A percentile compares a stretch with the other conserved stretches of the same genome.
phyloP scores from a whole-genome alignment of 2,113 vertebrate species.

The Nycticryphes semicollaris region DNA sequence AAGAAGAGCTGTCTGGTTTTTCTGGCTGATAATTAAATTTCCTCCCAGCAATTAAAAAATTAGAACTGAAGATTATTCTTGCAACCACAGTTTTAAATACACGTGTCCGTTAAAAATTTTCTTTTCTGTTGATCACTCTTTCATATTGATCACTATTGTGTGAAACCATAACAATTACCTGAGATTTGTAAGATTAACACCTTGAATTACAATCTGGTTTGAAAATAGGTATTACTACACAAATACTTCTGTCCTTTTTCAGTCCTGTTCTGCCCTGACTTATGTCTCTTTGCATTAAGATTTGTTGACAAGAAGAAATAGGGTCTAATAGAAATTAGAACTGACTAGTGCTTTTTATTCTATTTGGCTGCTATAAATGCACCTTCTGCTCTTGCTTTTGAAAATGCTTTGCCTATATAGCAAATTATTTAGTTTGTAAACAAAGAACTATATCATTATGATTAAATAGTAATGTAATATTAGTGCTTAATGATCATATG shows the following conservation, averaged over 20 bases:
- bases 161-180: background rate
- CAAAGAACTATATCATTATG: conserved; percentile 35
- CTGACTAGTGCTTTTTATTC: background rate
- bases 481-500: conserved; percentile 30
- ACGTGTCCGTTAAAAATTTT: background rate
- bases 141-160: rapidly evolving
- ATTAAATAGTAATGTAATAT: conserved; percentile 20
- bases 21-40: background rate
- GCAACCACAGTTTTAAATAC: background rate
- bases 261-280: background rate
- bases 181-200: background rate
- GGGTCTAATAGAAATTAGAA: conserved; percentile 6
- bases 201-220: background rate
- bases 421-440: conserved; percentile 51
- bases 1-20: background rate
- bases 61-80: background rate
- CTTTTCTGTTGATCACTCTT: rapidly evolving
- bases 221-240: background rate
- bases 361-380: conserved; percentile 25
- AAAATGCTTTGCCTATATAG: conserved; percentile 22
- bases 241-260: background rate
- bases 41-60: background rate
- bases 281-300: background rate
- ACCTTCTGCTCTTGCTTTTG: conserved; percentile 29
- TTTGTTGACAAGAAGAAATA: background rate